phyloP scores from a whole-genome alignment of 2,797 vertebrate species.

The Falco novaeseelandiae region DNA sequence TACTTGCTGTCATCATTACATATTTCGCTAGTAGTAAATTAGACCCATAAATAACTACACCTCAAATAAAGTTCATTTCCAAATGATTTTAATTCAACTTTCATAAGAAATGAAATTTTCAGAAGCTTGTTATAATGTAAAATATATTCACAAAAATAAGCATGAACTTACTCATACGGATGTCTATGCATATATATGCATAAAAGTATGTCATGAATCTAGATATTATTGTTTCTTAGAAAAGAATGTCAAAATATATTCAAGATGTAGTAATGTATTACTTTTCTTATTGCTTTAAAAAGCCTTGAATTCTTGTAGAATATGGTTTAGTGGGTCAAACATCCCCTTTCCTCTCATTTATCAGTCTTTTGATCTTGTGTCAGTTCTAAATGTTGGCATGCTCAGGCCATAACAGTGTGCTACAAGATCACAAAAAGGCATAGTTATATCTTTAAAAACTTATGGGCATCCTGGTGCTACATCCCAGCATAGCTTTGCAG shows the following conservation, averaged over 20 bases:
- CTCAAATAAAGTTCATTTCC: not conserved
- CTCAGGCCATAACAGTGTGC: conserved; percentile 81
- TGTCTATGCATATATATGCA: not conserved
- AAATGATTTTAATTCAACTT: not conserved
- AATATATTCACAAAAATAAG: not conserved
- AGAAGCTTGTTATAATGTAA: not conserved
- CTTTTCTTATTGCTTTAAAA: conserved; percentile 88
- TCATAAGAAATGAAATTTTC: not conserved
- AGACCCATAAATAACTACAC: not conserved
- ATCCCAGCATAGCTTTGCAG: conserved; percentile 78
- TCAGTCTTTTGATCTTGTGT: conserved; percentile 94
- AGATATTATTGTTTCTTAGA: conserved; percentile 46
- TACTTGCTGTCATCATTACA: not conserved
- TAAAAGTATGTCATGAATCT: not conserved
- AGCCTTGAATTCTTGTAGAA: conserved; percentile 89
- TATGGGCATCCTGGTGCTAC: conserved; percentile 73
- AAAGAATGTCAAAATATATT: conserved; percentile 67
- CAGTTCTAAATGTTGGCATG: conserved; percentile 83
- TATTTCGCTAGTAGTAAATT: not conserved
- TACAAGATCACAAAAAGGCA: conserved; percentile 82
- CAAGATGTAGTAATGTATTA: conserved; percentile 74
- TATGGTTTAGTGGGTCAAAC: conserved; percentile 87
- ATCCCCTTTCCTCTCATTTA: conserved; percentile 92
- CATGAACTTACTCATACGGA: not conserved
- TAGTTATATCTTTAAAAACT: conserved; percentile 76